Percentiles rank a stretch among this genome's conserved stretches.
phyloP scores from a whole-genome alignment of 2,113 vertebrate genomes.

The Pagrus major region DNA sequence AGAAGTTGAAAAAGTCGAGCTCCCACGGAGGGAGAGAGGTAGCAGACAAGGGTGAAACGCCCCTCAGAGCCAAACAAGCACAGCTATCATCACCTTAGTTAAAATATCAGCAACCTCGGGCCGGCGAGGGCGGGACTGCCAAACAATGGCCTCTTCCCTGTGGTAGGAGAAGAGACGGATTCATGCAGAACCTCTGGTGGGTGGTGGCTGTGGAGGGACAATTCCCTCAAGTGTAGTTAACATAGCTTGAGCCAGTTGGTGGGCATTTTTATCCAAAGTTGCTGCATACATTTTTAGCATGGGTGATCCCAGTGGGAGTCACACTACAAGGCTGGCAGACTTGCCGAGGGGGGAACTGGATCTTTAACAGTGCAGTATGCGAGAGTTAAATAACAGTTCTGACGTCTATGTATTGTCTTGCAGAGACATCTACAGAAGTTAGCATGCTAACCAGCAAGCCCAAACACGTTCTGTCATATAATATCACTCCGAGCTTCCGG shows the following conservation, averaged over 20 bases:
- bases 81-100: conserved; percentile 77
- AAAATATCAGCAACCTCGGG: conserved; percentile 73
- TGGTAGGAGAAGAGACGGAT: conserved; percentile 48
- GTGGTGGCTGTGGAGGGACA: conserved; percentile 63
- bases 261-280: conserved; percentile 68
- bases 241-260: conserved; percentile 57
- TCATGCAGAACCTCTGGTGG: conserved; percentile 60
- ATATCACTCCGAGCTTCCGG: too few relatives aligned
- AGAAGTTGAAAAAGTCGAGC: conserved; percentile 77
- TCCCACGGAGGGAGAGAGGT: conserved; percentile 63
- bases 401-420: too few relatives aligned
- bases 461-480: too few relatives aligned
- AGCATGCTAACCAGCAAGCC: too few relatives aligned
- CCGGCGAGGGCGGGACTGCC: conserved; percentile 35
- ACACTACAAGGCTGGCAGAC: conserved; percentile 13
- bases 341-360: conserved; percentile 39
- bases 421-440: too few relatives aligned
- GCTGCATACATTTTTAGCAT: conserved; percentile 65
- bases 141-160: conserved; percentile 68
- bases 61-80: conserved; percentile 63
- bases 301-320: conserved; percentile 50
- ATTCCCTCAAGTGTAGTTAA: conserved; percentile 74
- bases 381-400: too few relatives aligned
- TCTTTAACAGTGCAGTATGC: conserved; percentile 50
- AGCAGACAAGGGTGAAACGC: conserved; percentile 47